Evolutionary conservation across 2,113 vertebrate species (phyloP), one percentile per base, ranked within the genome.

Genomic region (Brienomyrus brachyistius): DNA sequence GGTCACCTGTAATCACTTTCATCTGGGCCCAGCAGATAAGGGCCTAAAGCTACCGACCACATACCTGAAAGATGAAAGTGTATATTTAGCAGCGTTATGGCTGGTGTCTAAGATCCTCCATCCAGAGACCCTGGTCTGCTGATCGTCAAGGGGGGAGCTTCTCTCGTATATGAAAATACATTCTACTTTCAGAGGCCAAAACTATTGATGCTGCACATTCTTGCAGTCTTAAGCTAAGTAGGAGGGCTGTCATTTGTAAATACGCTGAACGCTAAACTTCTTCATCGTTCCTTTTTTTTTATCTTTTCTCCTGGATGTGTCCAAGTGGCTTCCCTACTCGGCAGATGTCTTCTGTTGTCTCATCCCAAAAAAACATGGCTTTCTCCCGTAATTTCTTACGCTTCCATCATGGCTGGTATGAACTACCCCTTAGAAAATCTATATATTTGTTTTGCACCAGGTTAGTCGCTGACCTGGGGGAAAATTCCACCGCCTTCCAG

Each of bases 11-110:
- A 89, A 89, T 89, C 74, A 48, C 40, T 85, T 89, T 89, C 88
- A 89, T 89, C 80, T 89, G 87, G 43, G 23, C 40, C 23, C 10
- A 8, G 62, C 56, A 88, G 87, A 88, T 88, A 88, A 88, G 56
- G 21, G 19, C 74, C 5, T 48, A 5, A 27, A 21, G 9, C 51
- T 52, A 13, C 35, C 17, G 40, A 51, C 43, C 59, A 7, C 87
- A 17, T 47, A 88, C 86, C 56, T 56, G n/a, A n/a, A 47, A 56
- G 74, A 50, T 59, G 51, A n/a, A 80, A 52, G 48, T n/a, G 45
- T 9, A 51, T 6, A 23, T 80, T 59, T 51, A 56, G n/a, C 47
- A 48, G 48, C 4, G 9, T 50, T 50, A 23, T 9, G 47, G 5
- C 56, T 86, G 83, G 77, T 85, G 88, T 87, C 88, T 56, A n/a